Conservation (phyloP, 2,113 vertebrate species). For the Synchiropus splendidus region DNA sequence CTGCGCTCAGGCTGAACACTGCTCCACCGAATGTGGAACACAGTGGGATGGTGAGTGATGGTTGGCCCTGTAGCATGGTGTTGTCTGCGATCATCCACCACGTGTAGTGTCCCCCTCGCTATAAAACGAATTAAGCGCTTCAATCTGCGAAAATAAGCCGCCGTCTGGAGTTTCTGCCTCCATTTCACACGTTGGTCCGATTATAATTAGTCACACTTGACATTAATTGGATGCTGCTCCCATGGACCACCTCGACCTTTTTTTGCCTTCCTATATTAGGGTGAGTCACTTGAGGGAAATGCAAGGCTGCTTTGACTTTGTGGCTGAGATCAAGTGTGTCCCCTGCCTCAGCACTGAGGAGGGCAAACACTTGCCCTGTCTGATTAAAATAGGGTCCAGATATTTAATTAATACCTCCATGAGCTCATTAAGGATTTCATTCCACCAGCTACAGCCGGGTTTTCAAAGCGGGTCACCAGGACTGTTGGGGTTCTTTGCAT, state of each 20-base stretch:
- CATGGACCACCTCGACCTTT: conserved; percentile 56
- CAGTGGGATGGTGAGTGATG: too few species aligned
- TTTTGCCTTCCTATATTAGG: conserved; percentile 34
- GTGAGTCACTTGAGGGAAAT: conserved; percentile 53
- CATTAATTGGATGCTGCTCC: conserved; percentile 66
- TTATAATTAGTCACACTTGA: conserved; percentile 67
- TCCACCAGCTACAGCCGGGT: conserved; percentile 30
- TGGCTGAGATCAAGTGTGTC: conserved; percentile 29
- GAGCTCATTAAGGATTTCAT: conserved; percentile 23
- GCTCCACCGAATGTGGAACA: too few species aligned
- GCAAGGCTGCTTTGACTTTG: conserved; percentile 41
- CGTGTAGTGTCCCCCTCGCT: conserved; percentile 49
- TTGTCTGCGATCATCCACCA: conserved; percentile 1
- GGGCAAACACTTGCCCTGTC: conserved; percentile 44
- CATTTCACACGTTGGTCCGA: conserved; percentile 67
- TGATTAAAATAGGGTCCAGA: conserved; percentile 51
- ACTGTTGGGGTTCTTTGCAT: too few species aligned
- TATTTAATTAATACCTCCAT: conserved; percentile 54
- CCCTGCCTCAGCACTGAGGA: conserved; percentile 20
- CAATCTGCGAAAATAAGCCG: conserved; percentile 64
- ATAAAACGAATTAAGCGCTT: conserved; percentile 62
- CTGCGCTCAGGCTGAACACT: too few species aligned
- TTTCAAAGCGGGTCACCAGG: too few species aligned
- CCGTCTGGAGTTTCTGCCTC: conserved; percentile 62
- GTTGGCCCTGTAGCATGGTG: too few species aligned